Evolutionary conservation across 1,140 invertebrate genomes (phyloP), one percentile per base, ranked within the genome.

Genomic region (Calephelis virginiensis): DNA sequence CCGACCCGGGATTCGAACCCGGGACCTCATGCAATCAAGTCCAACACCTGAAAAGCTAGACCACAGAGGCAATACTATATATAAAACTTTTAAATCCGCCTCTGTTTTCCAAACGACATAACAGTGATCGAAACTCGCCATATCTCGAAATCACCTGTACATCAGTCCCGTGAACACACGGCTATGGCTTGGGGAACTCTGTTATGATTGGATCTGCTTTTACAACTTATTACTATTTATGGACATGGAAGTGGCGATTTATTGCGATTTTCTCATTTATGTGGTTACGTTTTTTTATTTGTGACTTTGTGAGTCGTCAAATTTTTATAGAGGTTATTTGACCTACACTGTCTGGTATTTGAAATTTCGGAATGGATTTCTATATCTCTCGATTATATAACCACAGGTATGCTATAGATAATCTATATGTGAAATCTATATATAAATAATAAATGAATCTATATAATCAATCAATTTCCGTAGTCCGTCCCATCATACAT

Each of bases 191-290:
- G 53, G 65, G 68, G 69, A 63, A 61, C 63, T 69, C 66, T 47
- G 75, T 71, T 81, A 81, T 81, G 79, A 77, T 77, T 69, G 74
- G 63, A 13, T 67, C 72, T n/a, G 43, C 53, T 70, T 68, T 76
- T 72, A 50, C 69, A 61, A 49, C 43, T 67, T 74, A 74, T 66
- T 68, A 63, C 66, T 63, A 63, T 47, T 56, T 64, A 62, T 46
- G 62, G 9, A 48, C 61, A 63, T 59, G 28, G 53, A 61, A 56
- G 67, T 68, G 65, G 7, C 70, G 65, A 77, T 77, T 74, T 72
- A 77, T 69, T 53, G 61, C 65, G 61, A 67, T 59, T 59, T 59
- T 38, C 37, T 28, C 56, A 59, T 59, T 59, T 59, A 59, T 59
- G 12, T 59, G 56, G 56, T 59, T 48, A 63, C 61, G 61, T 9